phyloP scores from a whole-genome alignment of 2,113 vertebrate species.

The Phylloscopus whistleri region DNA sequence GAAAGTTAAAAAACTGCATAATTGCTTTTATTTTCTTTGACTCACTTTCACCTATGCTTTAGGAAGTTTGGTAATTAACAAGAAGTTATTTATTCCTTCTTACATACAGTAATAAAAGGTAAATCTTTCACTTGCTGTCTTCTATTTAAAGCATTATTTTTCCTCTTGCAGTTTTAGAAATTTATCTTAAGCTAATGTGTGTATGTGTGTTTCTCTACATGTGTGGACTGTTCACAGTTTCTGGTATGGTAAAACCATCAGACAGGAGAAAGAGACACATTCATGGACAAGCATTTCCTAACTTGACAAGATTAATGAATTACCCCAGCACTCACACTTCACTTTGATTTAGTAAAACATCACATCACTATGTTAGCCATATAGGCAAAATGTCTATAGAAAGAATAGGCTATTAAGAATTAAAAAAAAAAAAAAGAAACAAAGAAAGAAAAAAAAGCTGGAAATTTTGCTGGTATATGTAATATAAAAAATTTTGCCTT shows the following conservation, averaged over 20 bases:
- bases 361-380: neutral
- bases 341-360: neutral
- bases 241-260: neutral
- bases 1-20: neutral
- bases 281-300: neutral
- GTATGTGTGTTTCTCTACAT: neutral
- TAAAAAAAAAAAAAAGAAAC: accelerated
- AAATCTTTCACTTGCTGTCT: neutral
- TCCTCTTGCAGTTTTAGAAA: neutral
- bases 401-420: neutral
- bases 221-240: neutral
- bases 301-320: neutral
- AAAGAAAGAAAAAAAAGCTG: neutral
- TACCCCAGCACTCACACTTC: neutral
- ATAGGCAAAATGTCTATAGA: neutral
- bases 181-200: neutral
- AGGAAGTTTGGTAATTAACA: neutral
- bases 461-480: neutral
- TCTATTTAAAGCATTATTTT: neutral
- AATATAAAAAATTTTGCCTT: neutral
- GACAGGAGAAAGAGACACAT: neutral
- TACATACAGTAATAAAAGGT: neutral
- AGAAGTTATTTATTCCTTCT: neutral
- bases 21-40: neutral
- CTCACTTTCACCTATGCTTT: neutral